Base-by-base conservation (phyloP, 2,888 invertebrate species). In the Tachina lurida region DNA sequence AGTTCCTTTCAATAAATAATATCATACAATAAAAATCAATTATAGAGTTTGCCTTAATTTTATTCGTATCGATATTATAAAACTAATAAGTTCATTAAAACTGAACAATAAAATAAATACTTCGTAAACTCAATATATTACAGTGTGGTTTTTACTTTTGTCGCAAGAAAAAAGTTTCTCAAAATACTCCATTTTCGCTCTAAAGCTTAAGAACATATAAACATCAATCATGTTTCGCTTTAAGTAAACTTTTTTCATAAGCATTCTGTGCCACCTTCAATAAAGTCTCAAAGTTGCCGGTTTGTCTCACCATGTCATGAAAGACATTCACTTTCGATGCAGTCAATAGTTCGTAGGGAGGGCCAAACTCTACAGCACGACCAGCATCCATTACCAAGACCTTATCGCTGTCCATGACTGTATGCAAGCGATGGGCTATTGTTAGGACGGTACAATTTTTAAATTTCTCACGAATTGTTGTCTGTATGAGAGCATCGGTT, bases 361-460 rank as follows among this genome's bases (percentile, higher is more conserved):
- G 94, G 86, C 95, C 96, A 89, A 95, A 96, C 92, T 97, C 96
- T 70, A 94, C 94, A 86, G 95, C 94, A 4, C 91, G 91, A 1
- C 97, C 97, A 39, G 94, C 94, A 89, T 96, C 95, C 94, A 97
- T 94, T 0, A 96, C 96, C 87, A 96, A 90, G 13, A 96, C 91
- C 87, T 91, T 92, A 80, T 93, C 93, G 13, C 92, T 94, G 89
- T 95, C 95, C 89, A 95, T 95, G 78, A 98, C 96, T 0, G 98
- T 98, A 90, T 98, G 95, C 60, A 98, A 93, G 41, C 98, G 94
- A 93, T 98, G 98, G 8, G 98, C 98, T 58, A 98, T 96, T 3
- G 97, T 98, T 15, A 98, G 93, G 13, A 98, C 97, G 0, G 97
- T 97, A 91, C 97, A 97, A 9, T 94, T 91, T n/a, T 92, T 93